Base-by-base conservation (phyloP, 1,140 invertebrate species). In the Sycobia sp. region DNA sequence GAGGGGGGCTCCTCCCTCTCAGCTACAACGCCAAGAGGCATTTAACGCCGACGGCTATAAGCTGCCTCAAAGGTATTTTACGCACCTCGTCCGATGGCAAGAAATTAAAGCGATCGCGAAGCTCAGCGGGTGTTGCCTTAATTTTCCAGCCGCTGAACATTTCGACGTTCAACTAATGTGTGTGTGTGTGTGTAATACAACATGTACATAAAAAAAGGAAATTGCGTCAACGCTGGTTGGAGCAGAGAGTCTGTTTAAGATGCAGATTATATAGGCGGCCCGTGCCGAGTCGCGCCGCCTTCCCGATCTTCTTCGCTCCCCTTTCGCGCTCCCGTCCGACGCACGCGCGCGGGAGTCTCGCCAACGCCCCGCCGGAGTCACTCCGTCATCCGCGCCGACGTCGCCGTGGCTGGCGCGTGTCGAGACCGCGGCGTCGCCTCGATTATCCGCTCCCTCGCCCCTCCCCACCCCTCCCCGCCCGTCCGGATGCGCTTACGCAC, bases 251-350 rank as follows among this genome's bases (percentile, higher is more conserved):
- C 69, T 71, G 59, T 51, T 71, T 67, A 69, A 71, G 69, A 73
- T 73, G 71, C 69, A 73, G 71, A 71, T 73, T 71, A 66, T 63
- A 61, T n/a, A n/a, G n/a, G n/a, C 16, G 55, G 58, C 67, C 62
- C 59, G 39, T 53, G 67, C 55, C 36, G 51, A 64, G 67, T 67
- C 66, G 62, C 65, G 38, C 38, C 10, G 9, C 9, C 10, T 14
- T n/a, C n/a, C 38, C 9, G 9, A 14, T 16, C 38, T 41, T 10
- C 22, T 23, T 22, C 38, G 36, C n/a, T n/a, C n/a, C n/a, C n/a
- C n/a, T n/a, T n/a, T n/a, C n/a, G n/a, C n/a, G n/a, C n/a, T n/a
- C n/a, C n/a, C n/a, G n/a, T n/a, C n/a, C n/a, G n/a, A n/a, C n/a
- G n/a, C n/a, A n/a, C n/a, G n/a, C n/a, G n/a, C n/a, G n/a, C n/a